Evolutionary conservation across 1,140 invertebrate genomes (phyloP).

Genomic region (Drosophila busckii): DNA sequence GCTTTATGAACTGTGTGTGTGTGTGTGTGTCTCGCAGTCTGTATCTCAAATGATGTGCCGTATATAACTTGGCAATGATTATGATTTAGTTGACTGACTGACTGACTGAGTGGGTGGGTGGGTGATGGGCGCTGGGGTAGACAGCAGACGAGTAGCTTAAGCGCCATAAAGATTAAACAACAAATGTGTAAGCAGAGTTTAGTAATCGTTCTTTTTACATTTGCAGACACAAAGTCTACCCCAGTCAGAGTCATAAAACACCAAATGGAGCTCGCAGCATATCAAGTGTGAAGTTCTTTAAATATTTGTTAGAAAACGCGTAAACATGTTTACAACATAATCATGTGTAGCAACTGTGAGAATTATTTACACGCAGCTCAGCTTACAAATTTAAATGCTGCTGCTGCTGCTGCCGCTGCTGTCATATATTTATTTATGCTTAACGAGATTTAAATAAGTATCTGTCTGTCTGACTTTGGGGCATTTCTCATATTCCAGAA

Average conservation of each 20-base stretch:
- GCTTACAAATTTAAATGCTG: no score
- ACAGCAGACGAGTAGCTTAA: constrained; percentile 5
- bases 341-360: constrained; percentile 63
- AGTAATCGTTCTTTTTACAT: constrained; percentile 46
- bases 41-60: constrained; percentile 72
- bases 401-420: no score
- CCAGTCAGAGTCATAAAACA: constrained; percentile 29
- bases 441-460: no score
- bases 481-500: no score
- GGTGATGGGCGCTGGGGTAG: neutral
- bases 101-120: neutral
- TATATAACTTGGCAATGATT: constrained; percentile 60
- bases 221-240: constrained; percentile 45
- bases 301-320: constrained; percentile 55
- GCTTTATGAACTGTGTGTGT: constrained; percentile 73
- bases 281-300: constrained; percentile 71
- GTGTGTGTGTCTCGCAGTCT: no score
- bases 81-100: constrained; percentile 58
- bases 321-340: constrained; percentile 66
- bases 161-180: constrained; percentile 68
- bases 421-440: no score
- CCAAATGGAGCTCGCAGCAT: constrained; percentile 49
- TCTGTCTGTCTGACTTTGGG: no score
- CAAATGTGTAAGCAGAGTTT: no score
- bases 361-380: no score